Base-by-base conservation (phyloP, 2,113 vertebrate species). In the Antigone vipio region DNA sequence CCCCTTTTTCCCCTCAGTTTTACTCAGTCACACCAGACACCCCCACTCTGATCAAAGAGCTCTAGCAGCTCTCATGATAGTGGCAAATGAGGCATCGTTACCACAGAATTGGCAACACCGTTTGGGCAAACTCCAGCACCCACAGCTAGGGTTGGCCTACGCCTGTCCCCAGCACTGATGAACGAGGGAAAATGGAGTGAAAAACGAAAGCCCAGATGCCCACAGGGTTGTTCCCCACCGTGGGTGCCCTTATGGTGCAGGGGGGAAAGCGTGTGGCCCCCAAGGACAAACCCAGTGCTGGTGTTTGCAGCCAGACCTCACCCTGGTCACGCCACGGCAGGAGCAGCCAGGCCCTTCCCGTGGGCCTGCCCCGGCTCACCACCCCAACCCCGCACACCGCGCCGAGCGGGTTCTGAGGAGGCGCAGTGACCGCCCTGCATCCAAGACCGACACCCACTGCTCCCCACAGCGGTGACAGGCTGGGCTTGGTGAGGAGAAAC, bases 131-230 rank as follows among this genome's bases (percentile, higher is more conserved):
- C 30, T 38, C 85, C 79, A 79, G 73, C 85, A 35, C 45, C 85
- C 18, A n/a, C 60, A 49, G 73, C 59, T 23, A 53, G 15, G 29
- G 12, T 9, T 59, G 81, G 68, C 68, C 82, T 12, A 7, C 1
- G 16, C 50, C 42, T 3, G 4, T 34, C 69, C 60, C 23, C 22
- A 9, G 26, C 4, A 6, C 15, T 45, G 64, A 45, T 0, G 2
- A 38, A 45, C 0, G 2, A 56, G n/a, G 0, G 0, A 23, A 74
- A 40, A 5, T 0, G 0, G 52, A 35, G n/a, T 1, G 5, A 27
- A 34, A 34, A 44, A 74, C 0, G 0, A 38, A 21, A 63, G 49
- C 42, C 76, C 23, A 30, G 47, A 47, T 0, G 1, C 9, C 17
- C 47, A 21, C 8, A 34, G 27, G n/a, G n/a, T 3, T 30, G 60